Evolutionary conservation across 2,888 invertebrate species (phyloP).

Genomic region (Luperina nickerlii): DNA sequence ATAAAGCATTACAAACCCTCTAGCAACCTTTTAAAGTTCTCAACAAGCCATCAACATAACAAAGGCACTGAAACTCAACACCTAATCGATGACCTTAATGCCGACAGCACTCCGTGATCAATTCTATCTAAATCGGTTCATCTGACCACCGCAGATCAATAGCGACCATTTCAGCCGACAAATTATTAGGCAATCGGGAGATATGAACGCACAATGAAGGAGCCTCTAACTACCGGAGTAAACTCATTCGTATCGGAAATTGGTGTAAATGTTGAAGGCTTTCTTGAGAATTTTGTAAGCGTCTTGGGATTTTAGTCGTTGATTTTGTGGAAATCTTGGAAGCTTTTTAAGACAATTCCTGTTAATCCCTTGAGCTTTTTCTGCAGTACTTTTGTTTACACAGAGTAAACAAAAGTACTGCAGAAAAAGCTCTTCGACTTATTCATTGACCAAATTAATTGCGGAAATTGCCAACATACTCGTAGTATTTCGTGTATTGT

Average conservation of each 20-base stretch:
- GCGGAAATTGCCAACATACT: neutral
- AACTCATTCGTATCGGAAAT: slow-evolving; percentile 55
- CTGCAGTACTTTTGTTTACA: neutral
- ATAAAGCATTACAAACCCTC: neutral
- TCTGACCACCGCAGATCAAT: slow-evolving; percentile 57
- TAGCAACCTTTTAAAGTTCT: neutral
- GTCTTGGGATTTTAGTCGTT: slow-evolving; percentile 43
- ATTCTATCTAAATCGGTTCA: slow-evolving; percentile 58
- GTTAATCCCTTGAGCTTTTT: slow-evolving; percentile 23
- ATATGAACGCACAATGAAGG: slow-evolving; percentile 51
- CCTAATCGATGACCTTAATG: slow-evolving; percentile 49
- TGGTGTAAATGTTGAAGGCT: slow-evolving; percentile 40
- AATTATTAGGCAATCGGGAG: slow-evolving; percentile 58
- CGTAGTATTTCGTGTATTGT: neutral
- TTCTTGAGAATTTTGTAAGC: slow-evolving; percentile 26
- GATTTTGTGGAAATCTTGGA: slow-evolving; percentile 17
- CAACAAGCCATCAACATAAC: slow-evolving; percentile 30
- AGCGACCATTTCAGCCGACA: slow-evolving; percentile 52
- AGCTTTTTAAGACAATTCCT: slow-evolving; percentile 21
- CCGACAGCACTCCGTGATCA: slow-evolving; percentile 49
- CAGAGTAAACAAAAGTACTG: too few relatives aligned
- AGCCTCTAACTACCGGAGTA: slow-evolving; percentile 53
- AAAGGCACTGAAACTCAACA: slow-evolving; percentile 36
- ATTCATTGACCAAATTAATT: slow-evolving; percentile 4
- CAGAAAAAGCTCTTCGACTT: neutral